Percentiles rank a stretch among this genome's conserved stretches.
Evolutionary conservation across 2,797 vertebrate genomes (phyloP).

Genomic region (Hippoglossus hippoglossus): DNA sequence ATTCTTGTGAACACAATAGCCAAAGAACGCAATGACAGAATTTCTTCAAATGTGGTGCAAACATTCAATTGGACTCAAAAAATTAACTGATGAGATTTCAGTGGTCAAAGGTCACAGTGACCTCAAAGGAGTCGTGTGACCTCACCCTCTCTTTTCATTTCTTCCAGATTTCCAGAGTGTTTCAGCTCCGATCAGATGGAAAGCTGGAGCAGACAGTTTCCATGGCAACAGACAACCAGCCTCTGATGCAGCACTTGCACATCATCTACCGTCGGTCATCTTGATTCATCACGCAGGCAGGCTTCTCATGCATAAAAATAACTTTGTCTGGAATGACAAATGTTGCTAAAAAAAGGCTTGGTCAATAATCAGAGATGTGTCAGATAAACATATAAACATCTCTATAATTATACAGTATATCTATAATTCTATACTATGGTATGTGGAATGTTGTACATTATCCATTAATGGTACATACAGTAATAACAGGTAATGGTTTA

Average conservation of each 20-base stretch:
- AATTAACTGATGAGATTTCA: no score
- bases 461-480: neutral
- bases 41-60: no score
- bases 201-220: conserved; percentile 95
- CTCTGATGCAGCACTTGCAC: conserved; percentile 91
- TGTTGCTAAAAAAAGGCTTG: neutral
- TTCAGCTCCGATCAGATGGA: conserved; percentile 91
- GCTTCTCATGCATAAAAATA: neutral
- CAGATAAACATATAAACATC: neutral
- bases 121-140: neutral
- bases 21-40: no score
- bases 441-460: neutral
- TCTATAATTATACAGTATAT: neutral
- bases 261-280: conserved; percentile 88
- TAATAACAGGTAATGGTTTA: neutral
- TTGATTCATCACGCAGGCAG: conserved; percentile 44
- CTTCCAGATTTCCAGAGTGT: conserved; percentile 89
- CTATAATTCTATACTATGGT: neutral
- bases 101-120: no score
- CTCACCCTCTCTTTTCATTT: conserved; percentile 4
- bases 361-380: conserved; percentile 8
- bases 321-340: neutral
- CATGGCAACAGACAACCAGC: conserved; percentile 93
- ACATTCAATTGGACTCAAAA: no score
- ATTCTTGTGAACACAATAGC: neutral